Percentiles rank a stretch among this genome's conserved stretches.
Conservation (phyloP, 2,888 invertebrate genomes). For the Crematogaster levior region DNA sequence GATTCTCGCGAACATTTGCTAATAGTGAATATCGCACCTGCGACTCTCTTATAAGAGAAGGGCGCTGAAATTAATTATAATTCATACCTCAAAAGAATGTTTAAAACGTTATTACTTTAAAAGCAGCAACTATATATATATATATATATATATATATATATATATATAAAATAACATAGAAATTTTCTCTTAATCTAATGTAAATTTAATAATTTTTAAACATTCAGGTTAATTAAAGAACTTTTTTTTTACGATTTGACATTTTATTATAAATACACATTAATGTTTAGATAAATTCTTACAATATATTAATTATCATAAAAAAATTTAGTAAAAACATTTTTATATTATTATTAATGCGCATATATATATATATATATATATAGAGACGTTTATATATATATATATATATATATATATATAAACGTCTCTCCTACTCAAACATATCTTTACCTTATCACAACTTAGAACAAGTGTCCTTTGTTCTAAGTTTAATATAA, state of each 20-base stretch:
- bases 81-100: background rate
- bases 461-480: background rate
- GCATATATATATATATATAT: too few relatives aligned
- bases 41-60: background rate
- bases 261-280: background rate
- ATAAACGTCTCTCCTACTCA: too few relatives aligned
- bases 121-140: background rate
- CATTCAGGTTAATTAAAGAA: background rate
- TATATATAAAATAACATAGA: background rate
- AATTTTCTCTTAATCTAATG: background rate
- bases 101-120: background rate
- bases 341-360: too few relatives aligned
- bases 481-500: slow-evolving; percentile 1
- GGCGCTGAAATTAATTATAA: background rate
- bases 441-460: background rate
- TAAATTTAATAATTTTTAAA: background rate
- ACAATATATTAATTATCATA: background rate
- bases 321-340: background rate
- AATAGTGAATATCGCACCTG: slow-evolving; percentile 29
- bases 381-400: too few relatives aligned
- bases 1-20: slow-evolving; percentile 15
- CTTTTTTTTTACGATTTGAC: background rate
- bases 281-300: background rate
- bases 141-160: too few relatives aligned
- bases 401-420: too few relatives aligned